A percentile compares a stretch with the other conserved stretches of the same genome.
Evolutionary conservation across 2,797 vertebrate genomes (phyloP).

Genomic region (Ceyx erithaca): DNA sequence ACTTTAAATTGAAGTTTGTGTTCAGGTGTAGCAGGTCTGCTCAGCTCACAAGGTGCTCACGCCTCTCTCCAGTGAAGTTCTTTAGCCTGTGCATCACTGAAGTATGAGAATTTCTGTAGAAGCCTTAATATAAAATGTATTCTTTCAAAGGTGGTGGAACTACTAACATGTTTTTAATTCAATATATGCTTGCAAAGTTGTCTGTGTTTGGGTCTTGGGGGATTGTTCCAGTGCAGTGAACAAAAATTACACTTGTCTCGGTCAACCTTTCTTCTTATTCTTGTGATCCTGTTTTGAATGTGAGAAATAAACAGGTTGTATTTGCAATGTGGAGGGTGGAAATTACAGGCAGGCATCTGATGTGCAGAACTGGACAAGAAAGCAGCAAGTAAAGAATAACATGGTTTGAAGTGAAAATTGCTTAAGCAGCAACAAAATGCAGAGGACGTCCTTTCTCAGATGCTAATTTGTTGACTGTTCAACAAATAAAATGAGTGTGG

Average conservation of each 20-base stretch:
- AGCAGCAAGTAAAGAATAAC: background rate
- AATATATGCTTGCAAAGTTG: background rate
- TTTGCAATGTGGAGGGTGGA: background rate
- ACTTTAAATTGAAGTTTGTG: background rate
- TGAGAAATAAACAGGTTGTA: constrained; percentile 5
- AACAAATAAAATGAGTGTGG: background rate
- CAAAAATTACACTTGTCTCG: background rate
- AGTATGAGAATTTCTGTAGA: background rate
- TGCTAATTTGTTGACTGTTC: background rate
- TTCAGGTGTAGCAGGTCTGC: background rate
- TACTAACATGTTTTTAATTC: background rate
- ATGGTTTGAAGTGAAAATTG: constrained; percentile 25
- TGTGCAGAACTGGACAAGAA: background rate
- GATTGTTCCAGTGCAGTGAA: background rate
- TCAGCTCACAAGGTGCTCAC: background rate
- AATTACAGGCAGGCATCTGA: background rate
- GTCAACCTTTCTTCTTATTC: background rate
- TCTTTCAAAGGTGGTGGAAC: background rate
- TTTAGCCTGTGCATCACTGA: background rate
- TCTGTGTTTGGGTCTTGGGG: background rate
- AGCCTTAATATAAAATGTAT: background rate
- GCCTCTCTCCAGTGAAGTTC: background rate
- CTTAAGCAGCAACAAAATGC: background rate
- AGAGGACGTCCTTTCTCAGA: background rate
- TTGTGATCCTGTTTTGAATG: background rate